These are phyloP conservation scores for Monodelphis domestica DNA, from an alignment of 2,797 vertebrate genomes.

Conservation along the genomic window DNA sequence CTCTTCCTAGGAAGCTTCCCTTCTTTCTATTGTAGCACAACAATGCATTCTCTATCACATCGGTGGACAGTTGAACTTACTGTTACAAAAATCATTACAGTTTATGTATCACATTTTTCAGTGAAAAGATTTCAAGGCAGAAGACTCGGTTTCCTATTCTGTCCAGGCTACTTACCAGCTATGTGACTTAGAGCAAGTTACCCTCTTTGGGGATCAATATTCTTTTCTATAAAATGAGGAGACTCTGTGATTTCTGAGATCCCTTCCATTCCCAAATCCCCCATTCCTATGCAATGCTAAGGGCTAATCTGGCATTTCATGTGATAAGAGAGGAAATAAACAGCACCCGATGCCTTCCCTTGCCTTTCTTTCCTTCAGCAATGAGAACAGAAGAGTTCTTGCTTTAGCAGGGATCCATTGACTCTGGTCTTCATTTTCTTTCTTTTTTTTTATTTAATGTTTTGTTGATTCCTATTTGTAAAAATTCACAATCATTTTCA, in stretches of 20 bases:
- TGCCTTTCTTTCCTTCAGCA: conserved; percentile 37
- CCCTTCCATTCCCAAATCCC: background rate
- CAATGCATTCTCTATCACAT: background rate
- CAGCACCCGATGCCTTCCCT: background rate
- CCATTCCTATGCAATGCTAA: background rate
- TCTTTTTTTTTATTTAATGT: conserved; percentile 43
- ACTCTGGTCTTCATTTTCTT: background rate
- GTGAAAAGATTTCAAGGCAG: background rate
- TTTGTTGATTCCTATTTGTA: conserved; percentile 19
- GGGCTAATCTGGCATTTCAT: background rate
- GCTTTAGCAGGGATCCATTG: conserved; percentile 35
- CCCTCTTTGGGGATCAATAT: background rate
- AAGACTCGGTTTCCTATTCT: background rate
- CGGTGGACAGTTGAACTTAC: background rate
- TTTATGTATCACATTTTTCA: background rate
- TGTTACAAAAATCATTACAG: background rate
- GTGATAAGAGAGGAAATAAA: conserved; percentile 16
- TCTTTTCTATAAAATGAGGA: background rate
- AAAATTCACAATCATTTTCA: background rate
- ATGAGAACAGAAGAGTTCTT: conserved; percentile 38
- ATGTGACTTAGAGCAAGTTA: background rate
- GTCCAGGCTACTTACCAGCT: background rate
- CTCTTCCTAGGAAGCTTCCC: background rate
- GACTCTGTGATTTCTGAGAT: background rate
- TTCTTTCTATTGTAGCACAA: background rate